Conservation (phyloP, 2,113 vertebrate species). For the Dinomys branickii region DNA sequence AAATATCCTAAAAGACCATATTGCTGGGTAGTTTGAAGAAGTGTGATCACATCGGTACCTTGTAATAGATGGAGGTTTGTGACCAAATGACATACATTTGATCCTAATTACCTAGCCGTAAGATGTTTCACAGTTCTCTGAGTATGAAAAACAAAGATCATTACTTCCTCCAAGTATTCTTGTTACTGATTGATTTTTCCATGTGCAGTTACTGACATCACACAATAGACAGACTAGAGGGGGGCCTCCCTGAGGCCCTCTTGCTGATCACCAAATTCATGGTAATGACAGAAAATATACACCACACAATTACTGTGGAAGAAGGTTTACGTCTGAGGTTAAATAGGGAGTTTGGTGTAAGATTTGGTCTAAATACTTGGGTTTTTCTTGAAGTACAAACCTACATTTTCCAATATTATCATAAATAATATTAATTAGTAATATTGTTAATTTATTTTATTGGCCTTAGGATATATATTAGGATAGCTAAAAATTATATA, state of each 20-base stretch:
- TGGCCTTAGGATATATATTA: not conserved
- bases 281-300: not conserved
- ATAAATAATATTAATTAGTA: not conserved
- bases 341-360: not conserved
- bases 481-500: not conserved
- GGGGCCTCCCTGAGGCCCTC: not conserved
- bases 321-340: not conserved
- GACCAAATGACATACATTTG: not conserved
- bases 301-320: not conserved
- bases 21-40: not conserved
- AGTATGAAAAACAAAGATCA: not conserved
- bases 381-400: not conserved
- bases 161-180: not conserved
- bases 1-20: not conserved
- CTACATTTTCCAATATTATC: not conserved
- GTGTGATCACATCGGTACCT: not conserved
- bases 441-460: not conserved
- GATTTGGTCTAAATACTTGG: not conserved
- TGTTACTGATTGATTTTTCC: not conserved
- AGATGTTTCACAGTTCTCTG: not conserved
- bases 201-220: not conserved
- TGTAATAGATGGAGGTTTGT: not conserved
- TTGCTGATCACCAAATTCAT: not conserved
- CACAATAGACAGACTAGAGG: not conserved
- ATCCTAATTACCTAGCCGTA: not conserved